Evolutionary conservation across 2,797 vertebrate species (phyloP).

Genomic region (Pteronotus mesoamericanus): DNA sequence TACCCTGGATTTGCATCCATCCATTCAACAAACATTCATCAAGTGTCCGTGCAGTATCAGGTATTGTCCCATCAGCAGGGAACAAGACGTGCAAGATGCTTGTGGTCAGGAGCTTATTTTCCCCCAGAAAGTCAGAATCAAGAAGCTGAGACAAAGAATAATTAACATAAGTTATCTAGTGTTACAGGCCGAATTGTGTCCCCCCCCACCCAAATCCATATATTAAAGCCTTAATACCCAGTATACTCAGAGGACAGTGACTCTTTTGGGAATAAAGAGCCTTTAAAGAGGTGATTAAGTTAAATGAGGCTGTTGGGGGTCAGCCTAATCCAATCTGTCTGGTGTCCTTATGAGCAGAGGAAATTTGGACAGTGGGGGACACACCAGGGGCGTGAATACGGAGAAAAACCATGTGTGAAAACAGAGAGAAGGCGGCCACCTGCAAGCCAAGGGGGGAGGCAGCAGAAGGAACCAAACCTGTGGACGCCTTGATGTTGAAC

Average conservation of each 20-base stretch:
- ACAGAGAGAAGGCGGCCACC: background rate
- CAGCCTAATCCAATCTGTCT: background rate
- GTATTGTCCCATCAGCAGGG: background rate
- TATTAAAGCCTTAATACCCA: background rate
- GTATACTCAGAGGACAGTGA: background rate
- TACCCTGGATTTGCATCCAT: background rate
- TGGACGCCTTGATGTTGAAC: background rate
- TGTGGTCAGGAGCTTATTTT: background rate
- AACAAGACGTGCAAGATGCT: background rate
- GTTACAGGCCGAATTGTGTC: background rate
- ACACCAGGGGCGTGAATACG: background rate
- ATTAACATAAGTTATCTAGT: background rate
- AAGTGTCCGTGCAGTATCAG: background rate
- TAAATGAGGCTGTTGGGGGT: background rate
- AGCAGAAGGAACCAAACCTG: background rate
- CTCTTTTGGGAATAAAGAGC: background rate
- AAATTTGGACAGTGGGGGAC: background rate
- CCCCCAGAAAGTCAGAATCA: background rate
- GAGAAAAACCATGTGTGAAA: background rate
- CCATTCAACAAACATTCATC: background rate
- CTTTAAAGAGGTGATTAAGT: background rate
- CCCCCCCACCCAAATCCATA: background rate
- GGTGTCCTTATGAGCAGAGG: background rate
- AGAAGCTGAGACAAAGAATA: background rate
- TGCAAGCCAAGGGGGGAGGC: background rate